phyloP scores from a whole-genome alignment of 2,113 vertebrate species.

The Eleginops maclovinus region DNA sequence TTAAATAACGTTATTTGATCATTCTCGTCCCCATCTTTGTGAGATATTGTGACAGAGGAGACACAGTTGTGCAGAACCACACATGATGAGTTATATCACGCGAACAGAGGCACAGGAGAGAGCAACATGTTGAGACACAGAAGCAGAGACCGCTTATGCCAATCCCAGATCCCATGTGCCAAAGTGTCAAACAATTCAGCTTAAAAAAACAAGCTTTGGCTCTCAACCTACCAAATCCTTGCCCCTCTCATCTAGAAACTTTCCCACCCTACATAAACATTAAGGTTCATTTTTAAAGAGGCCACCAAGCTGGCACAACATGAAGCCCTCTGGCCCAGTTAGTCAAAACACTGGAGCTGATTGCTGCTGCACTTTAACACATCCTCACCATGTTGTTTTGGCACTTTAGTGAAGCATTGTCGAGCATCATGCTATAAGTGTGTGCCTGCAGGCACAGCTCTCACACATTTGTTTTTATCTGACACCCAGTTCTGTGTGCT shows the following conservation, averaged over 20 bases:
- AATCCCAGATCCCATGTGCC: conserved; percentile 19
- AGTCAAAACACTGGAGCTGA: conserved; percentile 37
- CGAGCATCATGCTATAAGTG: conserved; percentile 44
- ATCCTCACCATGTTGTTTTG: conserved; percentile 58
- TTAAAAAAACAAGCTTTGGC: conserved; percentile 52
- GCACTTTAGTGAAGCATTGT: conserved; percentile 49
- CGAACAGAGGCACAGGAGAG: not conserved
- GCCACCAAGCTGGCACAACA: conserved; percentile 50
- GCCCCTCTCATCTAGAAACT: conserved; percentile 31
- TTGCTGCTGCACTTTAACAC: conserved; percentile 51
- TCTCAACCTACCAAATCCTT: conserved; percentile 38
- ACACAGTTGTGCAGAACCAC: conserved; percentile 1
- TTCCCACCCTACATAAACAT: conserved; percentile 58
- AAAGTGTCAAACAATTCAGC: conserved; percentile 31
- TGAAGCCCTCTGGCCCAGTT: conserved; percentile 37
- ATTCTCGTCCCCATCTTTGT: not conserved
- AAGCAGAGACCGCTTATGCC: not conserved
- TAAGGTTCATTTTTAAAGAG: conserved; percentile 35
- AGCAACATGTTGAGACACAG: not conserved
- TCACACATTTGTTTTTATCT: conserved; percentile 38
- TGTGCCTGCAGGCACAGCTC: conserved; percentile 49
- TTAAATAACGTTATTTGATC: not conserved
- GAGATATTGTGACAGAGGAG: conserved; percentile 1
- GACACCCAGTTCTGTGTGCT: conserved; percentile 37
- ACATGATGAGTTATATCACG: not conserved